Conservation (phyloP, 2,797 vertebrate genomes). For the Hoplostethus mediterraneus region DNA sequence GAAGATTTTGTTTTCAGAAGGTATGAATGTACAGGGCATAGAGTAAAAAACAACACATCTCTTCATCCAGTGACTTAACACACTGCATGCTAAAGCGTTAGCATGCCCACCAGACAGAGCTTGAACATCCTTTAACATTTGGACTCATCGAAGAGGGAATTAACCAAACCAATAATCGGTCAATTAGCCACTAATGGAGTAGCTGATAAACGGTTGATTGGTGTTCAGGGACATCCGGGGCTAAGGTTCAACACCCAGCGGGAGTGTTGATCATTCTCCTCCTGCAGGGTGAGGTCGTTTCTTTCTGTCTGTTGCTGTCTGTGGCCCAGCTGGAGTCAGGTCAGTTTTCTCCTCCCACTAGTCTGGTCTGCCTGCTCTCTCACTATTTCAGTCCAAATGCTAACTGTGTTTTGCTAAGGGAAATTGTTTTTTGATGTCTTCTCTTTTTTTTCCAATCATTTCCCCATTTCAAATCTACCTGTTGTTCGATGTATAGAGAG, state of each 20-base stretch:
- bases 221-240: background rate
- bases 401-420: constrained; percentile 19
- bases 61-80: too few species aligned
- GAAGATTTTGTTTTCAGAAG: too few species aligned
- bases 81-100: too few species aligned
- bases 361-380: constrained; percentile 21
- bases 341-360: constrained; percentile 44
- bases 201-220: too few species aligned
- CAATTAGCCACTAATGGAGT: too few species aligned
- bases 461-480: background rate
- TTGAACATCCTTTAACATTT: background rate
- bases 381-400: constrained; percentile 18
- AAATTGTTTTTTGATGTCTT: background rate
- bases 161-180: too few species aligned
- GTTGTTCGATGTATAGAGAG: too few species aligned
- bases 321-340: constrained; percentile 50
- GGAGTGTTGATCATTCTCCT: constrained; percentile 10
- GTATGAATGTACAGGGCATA: too few species aligned
- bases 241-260: background rate
- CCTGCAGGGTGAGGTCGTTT: constrained; percentile 35
- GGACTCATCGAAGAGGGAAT: background rate
- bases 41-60: too few species aligned
- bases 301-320: constrained; percentile 30
- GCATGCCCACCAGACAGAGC: too few species aligned
- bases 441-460: too few species aligned